Evolutionary conservation across 2,113 vertebrate species (phyloP), one percentile per base, ranked within the genome.

Genomic region (Xenopus laevis): DNA sequence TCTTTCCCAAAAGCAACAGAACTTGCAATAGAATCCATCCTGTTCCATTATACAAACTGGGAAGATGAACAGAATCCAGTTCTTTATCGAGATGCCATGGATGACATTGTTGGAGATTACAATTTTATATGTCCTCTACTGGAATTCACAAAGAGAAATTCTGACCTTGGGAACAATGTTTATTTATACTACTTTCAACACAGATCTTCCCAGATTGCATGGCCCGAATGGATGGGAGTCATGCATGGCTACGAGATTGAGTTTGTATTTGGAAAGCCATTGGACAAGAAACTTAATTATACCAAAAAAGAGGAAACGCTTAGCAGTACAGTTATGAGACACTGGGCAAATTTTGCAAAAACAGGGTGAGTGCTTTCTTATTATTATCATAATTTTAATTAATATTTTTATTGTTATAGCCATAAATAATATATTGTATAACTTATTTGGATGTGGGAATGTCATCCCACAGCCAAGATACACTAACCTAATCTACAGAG

Each of bases 161-260:
- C 81, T 12, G 68, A 83, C 53, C 30, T 5, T 7, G 84, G 86
- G 8, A 85, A 83, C 13, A 83, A 78, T 30, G 76, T 71, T 10
- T 85, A 81, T 21, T n/a, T 86, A 9, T 92, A 87, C 79, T 77
- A 72, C 8, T 93, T 92, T 60, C 79, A 86, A 63, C 90, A 93
- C 47, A 82, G 30, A 0, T 84, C 88, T 13, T 87, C 89, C 3
- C n/a, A 71, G 10, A 88, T 88, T 58, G 71, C 81, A 13, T 92
- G 89, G 89, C 90, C 88, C 16, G 58, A 13, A 9, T 93, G 91
- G 92, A 88, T 90, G 86, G 89, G 89, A 0, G 87, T 81, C 1
- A 81, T 90, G 78, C 89, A 92, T 0, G 87, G 85, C 20, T 83
- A 88, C 27, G 89, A 92, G 68, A 86, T 92, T 7, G 86, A 89